phyloP scores from a whole-genome alignment of 2,113 vertebrate genomes.

The Lophura nycthemera region DNA sequence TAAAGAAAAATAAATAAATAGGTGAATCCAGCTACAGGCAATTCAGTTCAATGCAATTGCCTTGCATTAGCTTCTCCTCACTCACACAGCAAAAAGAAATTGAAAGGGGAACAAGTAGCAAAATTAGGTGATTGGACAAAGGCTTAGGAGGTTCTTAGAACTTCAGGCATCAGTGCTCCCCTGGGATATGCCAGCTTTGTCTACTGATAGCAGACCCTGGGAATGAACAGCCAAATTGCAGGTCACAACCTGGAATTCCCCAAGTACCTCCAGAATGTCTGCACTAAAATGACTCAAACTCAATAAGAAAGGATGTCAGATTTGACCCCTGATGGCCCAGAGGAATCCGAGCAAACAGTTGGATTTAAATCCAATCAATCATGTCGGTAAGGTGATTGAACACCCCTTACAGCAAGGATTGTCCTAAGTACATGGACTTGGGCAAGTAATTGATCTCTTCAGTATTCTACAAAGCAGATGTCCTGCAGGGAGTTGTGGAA shows the following conservation, averaged over 20 bases:
- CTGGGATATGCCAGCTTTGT: not conserved
- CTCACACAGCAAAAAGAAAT: not conserved
- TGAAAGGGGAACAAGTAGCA: not conserved
- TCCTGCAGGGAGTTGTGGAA: constrained; percentile 28
- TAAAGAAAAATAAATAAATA: not conserved
- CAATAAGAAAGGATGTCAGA: constrained; percentile 64
- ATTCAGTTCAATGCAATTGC: not conserved
- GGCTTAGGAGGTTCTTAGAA: constrained; percentile 33
- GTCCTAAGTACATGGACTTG: constrained; percentile 39
- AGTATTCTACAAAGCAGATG: not conserved
- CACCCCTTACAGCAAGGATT: constrained; percentile 34
- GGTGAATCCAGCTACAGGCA: not conserved
- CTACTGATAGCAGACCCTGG: constrained; percentile 43
- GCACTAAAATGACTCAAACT: constrained; percentile 55
- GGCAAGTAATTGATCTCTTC: constrained; percentile 44
- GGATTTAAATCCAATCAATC: constrained; percentile 64
- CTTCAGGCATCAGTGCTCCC: not conserved
- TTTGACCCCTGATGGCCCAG: constrained; percentile 59
- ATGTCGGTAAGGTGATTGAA: constrained; percentile 41
- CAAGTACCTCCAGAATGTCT: constrained; percentile 44
- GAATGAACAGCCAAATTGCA: constrained; percentile 48
- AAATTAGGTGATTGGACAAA: constrained; percentile 32
- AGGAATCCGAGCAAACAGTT: constrained; percentile 32
- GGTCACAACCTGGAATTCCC: constrained; percentile 70
- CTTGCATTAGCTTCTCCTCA: not conserved